phyloP scores from a whole-genome alignment of 1,140 invertebrate genomes.

The Scaptomyza pallida region DNA sequence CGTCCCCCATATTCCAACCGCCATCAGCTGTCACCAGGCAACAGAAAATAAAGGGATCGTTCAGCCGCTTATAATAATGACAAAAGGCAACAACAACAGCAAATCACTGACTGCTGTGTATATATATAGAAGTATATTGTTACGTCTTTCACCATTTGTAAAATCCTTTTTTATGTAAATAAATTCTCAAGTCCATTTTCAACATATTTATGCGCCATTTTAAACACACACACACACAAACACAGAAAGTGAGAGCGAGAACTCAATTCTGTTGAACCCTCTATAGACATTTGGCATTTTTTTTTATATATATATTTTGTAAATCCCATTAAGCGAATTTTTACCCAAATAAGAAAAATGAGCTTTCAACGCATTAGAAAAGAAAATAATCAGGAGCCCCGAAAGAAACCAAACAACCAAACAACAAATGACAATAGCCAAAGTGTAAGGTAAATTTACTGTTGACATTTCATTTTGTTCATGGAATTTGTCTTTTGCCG shows the following conservation, averaged over 20 bases:
- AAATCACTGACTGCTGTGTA: slow-evolving; percentile 58
- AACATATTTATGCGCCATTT: slow-evolving; percentile 82
- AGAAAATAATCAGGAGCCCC: slow-evolving; percentile 71
- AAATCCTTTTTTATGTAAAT: slow-evolving; percentile 81
- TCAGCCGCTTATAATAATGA: slow-evolving; percentile 77
- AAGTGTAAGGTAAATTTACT: slow-evolving; percentile 78
- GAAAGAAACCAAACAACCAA: slow-evolving; percentile 50
- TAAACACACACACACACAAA: slow-evolving; percentile 54
- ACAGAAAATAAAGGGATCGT: slow-evolving; percentile 65
- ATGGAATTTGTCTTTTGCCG: slow-evolving; percentile 66
- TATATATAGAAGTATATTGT: slow-evolving; percentile 38
- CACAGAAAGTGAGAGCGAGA: not conserved
- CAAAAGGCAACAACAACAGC: slow-evolving; percentile 63
- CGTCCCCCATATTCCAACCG: not conserved
- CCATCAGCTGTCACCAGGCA: slow-evolving; percentile 55
- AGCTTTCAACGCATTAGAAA: slow-evolving; percentile 78
- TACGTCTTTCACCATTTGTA: slow-evolving; percentile 64
- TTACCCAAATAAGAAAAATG: slow-evolving; percentile 76
- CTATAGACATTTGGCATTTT: slow-evolving; percentile 24
- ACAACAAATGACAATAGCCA: slow-evolving; percentile 45
- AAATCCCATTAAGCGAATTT: slow-evolving; percentile 78
- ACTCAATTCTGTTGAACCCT: slow-evolving; percentile 26
- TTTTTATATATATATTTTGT: slow-evolving; percentile 46
- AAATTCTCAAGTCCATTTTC: slow-evolving; percentile 80
- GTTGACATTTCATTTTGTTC: slow-evolving; percentile 81